Base-by-base conservation (phyloP, 1,140 invertebrate species). In the Charaxes varanes region DNA sequence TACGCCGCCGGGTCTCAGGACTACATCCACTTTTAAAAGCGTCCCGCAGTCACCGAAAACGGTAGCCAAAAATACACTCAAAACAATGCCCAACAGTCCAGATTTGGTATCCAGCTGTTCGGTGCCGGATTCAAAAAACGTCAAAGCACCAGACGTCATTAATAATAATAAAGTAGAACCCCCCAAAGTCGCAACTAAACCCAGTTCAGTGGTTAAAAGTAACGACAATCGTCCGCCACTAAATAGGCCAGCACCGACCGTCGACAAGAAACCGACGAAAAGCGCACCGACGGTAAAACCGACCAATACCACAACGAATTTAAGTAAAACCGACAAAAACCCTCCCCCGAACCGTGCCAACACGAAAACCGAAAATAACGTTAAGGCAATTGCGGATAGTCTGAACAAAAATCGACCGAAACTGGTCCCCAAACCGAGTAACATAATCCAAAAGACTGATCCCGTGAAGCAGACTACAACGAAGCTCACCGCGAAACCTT, bases 81-180 rank as follows among this genome's bases (percentile, higher is more conserved):
- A 78, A 64, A 50, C 55, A 4, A 65, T 77, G 41, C 56, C 77
- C 0, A 91, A 91, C 49, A 91, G 89, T 70, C 91, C 90, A 0
- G 90, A 92, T 60, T 54, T 92, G 8, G 90, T 92, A 4, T 91
- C 90, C 0, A 91, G 90, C 54, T 92, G 90, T 62, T 59, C 73
- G 17, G 40, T 64, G 33, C 51, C 68, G 16, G 67, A 86, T 48
- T 51, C 67, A 2, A 84, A 81, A 36, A 78, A 74, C 14, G 71
- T 78, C 2, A 90, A 90, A 54, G 86, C 88, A 0, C 90, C 90
- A 0, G 90, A 91, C 46, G 82, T 88, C 5, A 76, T 88, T 4
- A 87, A 85, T 45, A 84, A 84, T 30, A 84, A 82, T 50, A 83
- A 83, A 54, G 24, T 33, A 10, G 77, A 81, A 41, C 42, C 63